These are phyloP conservation scores for Aegotheles bennettii DNA, from an alignment of 2,113 vertebrate genomes.

Conservation along the genomic window DNA sequence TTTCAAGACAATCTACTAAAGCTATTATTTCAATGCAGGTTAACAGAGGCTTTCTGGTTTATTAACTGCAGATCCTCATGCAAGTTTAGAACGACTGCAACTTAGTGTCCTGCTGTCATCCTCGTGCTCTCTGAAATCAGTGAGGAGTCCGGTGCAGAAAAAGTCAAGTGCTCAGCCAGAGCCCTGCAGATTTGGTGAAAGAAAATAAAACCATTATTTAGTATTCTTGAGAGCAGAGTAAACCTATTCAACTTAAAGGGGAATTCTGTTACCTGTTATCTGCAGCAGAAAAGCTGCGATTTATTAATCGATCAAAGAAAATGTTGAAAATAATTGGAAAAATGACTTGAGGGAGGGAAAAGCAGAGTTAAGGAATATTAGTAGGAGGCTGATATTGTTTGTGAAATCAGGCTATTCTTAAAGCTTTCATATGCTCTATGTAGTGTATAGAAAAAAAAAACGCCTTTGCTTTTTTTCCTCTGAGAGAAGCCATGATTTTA, in stretches of 20 bases:
- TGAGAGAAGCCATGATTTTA: conserved; percentile 70
- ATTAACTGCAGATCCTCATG: not conserved
- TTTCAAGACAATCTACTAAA: not conserved
- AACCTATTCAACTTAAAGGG: not conserved
- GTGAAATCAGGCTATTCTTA: conserved; percentile 33
- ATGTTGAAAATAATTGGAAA: conserved; percentile 46
- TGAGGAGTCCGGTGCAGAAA: not conserved
- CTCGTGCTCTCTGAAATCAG: not conserved
- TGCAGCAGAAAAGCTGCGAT: conserved; percentile 18
- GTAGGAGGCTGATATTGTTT: not conserved
- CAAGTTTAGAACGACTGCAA: not conserved
- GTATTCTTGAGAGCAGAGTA: not conserved
- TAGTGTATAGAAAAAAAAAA: conserved; percentile 7
- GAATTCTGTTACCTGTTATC: conserved; percentile 18
- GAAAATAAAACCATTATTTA: not conserved
- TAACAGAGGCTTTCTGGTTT: not conserved
- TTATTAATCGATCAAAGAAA: conserved; percentile 36
- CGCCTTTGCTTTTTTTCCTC: not conserved
- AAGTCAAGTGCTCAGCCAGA: not conserved
- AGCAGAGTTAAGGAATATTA: not conserved
- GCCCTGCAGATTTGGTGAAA: not conserved
- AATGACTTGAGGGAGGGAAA: not conserved
- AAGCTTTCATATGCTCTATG: conserved; percentile 44
- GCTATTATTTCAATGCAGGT: not conserved
- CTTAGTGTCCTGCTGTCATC: not conserved